Evolutionary conservation across 2,888 invertebrate species (phyloP), one percentile per base, ranked within the genome.

Genomic region (Brachynemurus nebulosus): DNA sequence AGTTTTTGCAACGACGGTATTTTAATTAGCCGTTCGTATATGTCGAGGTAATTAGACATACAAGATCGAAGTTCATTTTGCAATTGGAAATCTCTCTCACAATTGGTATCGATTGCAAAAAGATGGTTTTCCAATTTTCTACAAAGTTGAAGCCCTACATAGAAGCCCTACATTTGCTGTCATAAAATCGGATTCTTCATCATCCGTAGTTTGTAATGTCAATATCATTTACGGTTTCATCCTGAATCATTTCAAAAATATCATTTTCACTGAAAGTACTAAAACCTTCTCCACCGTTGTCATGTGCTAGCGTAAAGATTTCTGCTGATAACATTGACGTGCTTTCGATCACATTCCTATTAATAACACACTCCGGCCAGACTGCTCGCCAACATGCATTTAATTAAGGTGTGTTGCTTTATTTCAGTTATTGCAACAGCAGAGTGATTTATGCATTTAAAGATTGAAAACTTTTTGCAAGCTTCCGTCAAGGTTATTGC

Each of bases 211-310:
- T 12, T 21, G 12, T 40, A 9, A 14, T 21, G 23, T 2, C 21
- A 23, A 45, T 51, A 46, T 55, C 53, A 46, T 47, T 49, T 21
- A 54, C 21, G 19, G 48, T 30, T 42, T 50, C 8, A 36, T 50
- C 48, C 42, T 41, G 12, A 45, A 48, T 39, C 47, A 50, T 41
- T 47, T 48, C 47, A 33, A 18, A 52, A 38, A 53, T 48, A 42
- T 54, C 56, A 42, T 45, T 48, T 44, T 49, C 45, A 25, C 46
- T 33, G 38, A 55, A 48, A 46, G 50, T 48, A 45, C 55, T 50
- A 50, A 57, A 55, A 35, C 52, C 54, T 42, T 56, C 53, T 44
- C 53, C 53, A 33, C 51, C 47, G 48, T 56, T 51, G 42, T 49
- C 14, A 43, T 54, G 54, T 46, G 53, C 54, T 19, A 51, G 46